Evolutionary conservation across 2,797 vertebrate species (phyloP).

Genomic region (Syngnathus rostellatus): DNA sequence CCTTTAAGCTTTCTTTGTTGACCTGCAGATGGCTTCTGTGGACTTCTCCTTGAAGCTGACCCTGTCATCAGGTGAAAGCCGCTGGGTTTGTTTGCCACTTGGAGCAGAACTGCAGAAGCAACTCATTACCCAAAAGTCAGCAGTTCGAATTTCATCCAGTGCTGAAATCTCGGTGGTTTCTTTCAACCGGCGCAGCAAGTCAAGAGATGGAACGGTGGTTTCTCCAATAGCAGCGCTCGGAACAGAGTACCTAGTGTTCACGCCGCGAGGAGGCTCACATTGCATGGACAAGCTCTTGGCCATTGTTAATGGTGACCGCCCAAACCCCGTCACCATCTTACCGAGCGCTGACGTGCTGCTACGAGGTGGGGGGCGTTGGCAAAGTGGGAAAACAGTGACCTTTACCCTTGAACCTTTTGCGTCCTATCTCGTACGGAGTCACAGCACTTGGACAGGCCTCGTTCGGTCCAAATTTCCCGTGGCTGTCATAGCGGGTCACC

Average conservation of each 20-base stretch:
- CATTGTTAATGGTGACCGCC: conserved; percentile 18
- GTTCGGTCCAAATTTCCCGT: conserved; percentile 14
- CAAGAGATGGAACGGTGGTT: conserved; percentile 19
- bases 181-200: background rate
- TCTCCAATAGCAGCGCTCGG: conserved; percentile 14
- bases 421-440: conserved; percentile 12
- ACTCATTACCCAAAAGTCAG: conserved; percentile 2
- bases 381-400: background rate
- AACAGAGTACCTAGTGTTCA: conserved; percentile 19
- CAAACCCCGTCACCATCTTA: conserved; percentile 14
- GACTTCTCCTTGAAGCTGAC: conserved; percentile 3
- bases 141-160: conserved; percentile 22
- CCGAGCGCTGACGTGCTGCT: background rate
- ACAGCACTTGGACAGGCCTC: background rate
- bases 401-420: conserved; percentile 14
- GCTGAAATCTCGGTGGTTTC: conserved; percentile 24
- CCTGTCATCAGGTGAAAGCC: conserved; percentile 6
- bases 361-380: background rate
- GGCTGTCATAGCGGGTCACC: conserved; percentile 25
- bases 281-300: background rate
- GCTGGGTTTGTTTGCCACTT: conserved; percentile 1
- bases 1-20: background rate
- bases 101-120: background rate
- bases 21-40: conserved; percentile 18
- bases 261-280: rapidly evolving